Evolutionary conservation across 2,797 vertebrate genomes (phyloP).

Genomic region (Argyrosomus regius): DNA sequence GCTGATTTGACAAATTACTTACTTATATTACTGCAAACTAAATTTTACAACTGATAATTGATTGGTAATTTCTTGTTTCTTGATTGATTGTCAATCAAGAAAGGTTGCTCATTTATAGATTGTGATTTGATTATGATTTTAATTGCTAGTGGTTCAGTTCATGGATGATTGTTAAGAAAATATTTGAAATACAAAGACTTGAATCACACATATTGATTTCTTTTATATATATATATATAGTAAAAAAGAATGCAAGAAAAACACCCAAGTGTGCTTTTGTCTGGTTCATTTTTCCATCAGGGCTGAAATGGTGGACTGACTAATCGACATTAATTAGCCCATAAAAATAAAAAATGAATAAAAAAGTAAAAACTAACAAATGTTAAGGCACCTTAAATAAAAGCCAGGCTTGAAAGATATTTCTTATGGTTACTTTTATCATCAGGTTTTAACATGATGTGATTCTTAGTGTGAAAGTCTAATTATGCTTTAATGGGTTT

Average conservation of each 20-base stretch:
- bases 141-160: neutral
- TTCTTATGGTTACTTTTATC: too few relatives aligned
- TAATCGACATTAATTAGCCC: neutral
- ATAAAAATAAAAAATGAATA: neutral
- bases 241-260: neutral
- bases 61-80: neutral
- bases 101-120: too few relatives aligned
- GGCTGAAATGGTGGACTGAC: neutral
- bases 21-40: neutral
- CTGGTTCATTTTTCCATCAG: neutral
- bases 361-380: neutral
- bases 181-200: too few relatives aligned
- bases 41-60: neutral
- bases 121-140: too few relatives aligned
- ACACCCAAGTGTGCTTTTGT: neutral
- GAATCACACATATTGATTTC: too few relatives aligned
- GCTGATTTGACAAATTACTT: too few relatives aligned
- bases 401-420: too few relatives aligned
- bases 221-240: neutral
- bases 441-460: conserved; percentile 59
- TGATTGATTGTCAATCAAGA: neutral
- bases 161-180: neutral
- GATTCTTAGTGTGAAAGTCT: conserved; percentile 76
- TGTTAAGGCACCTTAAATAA: too few relatives aligned
- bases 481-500: conserved; percentile 85